A percentile compares a stretch with the other conserved stretches of the same genome.
Conservation (phyloP, 1,140 invertebrate genomes). For the Platorchestia sp. region DNA sequence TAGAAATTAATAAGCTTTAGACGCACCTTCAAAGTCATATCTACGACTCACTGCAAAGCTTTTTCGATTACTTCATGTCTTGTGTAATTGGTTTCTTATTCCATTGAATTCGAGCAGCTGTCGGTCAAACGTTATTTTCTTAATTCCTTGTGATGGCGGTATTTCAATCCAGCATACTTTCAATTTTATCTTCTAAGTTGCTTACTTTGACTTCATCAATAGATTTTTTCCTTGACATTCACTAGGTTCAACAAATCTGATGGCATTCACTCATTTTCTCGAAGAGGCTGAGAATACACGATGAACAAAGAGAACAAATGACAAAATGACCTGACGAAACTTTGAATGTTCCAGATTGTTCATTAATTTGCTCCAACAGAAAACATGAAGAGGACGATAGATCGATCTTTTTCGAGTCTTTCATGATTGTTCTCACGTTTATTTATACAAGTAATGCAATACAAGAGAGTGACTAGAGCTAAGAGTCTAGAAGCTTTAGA, state of each 20-base stretch:
- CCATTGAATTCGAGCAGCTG: too few relatives aligned
- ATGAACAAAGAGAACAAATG: background rate
- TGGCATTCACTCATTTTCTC: background rate
- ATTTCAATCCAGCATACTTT: too few relatives aligned
- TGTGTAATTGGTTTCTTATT: too few relatives aligned
- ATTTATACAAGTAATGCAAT: background rate
- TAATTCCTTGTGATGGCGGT: too few relatives aligned
- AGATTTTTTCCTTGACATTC: background rate
- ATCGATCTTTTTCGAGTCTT: background rate
- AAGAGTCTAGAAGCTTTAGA: background rate
- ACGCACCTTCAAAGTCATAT: too few relatives aligned
- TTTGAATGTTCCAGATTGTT: background rate
- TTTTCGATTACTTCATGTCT: too few relatives aligned
- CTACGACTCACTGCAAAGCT: too few relatives aligned
- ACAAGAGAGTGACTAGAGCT: background rate
- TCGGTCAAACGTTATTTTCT: too few relatives aligned
- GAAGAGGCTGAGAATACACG: background rate
- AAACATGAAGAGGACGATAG: background rate
- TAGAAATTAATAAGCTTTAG: too few relatives aligned
- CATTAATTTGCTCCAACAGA: background rate
- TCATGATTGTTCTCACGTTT: background rate
- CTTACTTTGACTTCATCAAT: background rate
- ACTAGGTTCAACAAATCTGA: too few relatives aligned
- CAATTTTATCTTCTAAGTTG: too few relatives aligned
- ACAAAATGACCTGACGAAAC: background rate